These are phyloP conservation scores for Thamnaconus septentrionalis DNA, from an alignment of 2,113 vertebrate genomes.

Conservation along the genomic window DNA sequence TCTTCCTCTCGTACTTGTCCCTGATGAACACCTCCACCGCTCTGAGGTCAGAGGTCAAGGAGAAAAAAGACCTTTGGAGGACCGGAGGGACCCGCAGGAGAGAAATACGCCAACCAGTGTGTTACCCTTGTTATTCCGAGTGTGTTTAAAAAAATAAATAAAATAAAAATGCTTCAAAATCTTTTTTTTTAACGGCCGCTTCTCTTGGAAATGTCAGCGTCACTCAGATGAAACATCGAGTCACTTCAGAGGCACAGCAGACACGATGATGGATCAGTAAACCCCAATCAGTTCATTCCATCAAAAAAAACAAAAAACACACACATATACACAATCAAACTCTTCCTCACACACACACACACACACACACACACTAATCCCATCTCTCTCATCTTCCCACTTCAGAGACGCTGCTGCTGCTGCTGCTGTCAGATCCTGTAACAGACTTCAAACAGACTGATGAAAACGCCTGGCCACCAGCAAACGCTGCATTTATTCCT, in stretches of 20 bases:
- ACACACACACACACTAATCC: conserved; percentile 17
- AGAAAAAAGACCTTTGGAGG: conserved; percentile 30
- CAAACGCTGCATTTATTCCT: conserved; percentile 28
- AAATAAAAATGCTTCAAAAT: too few relatives aligned
- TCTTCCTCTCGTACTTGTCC: conserved; percentile 99
- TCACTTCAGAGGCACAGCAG: neutral
- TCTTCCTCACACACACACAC: neutral
- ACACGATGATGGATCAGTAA: neutral
- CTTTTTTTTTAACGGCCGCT: too few relatives aligned
- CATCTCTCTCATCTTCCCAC: conserved; percentile 30
- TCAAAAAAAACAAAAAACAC: neutral
- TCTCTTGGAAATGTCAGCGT: too few relatives aligned
- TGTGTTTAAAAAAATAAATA: too few relatives aligned
- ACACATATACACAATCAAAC: neutral
- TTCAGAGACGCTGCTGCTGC: conserved; percentile 46
- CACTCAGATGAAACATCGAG: too few relatives aligned
- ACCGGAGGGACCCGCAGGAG: too few relatives aligned
- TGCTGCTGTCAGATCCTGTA: conserved; percentile 57
- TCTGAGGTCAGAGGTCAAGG: conserved; percentile 86
- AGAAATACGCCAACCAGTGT: too few relatives aligned
- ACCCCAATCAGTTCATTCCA: neutral
- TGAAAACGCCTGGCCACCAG: conserved; percentile 59
- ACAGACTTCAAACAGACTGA: conserved; percentile 60
- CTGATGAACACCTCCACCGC: conserved; percentile 98
- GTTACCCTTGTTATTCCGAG: too few relatives aligned